Evolutionary conservation across 2,113 vertebrate species (phyloP), one percentile per base, ranked within the genome.

Genomic region (Tragelaphus imberbis): DNA sequence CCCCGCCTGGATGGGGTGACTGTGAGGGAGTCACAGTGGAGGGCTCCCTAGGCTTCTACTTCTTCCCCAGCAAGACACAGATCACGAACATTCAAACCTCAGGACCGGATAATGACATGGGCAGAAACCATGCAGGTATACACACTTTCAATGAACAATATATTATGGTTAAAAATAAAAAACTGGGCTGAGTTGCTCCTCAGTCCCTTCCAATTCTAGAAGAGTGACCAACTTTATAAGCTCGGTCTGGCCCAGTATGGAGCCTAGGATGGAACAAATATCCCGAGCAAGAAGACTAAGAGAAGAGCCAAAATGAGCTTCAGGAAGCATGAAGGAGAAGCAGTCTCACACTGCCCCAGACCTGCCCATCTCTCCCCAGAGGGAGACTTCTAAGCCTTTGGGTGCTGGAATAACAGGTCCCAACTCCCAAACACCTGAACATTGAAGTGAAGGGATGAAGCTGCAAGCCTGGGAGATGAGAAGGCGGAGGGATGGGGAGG

Each of bases 101-200:
- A 6, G 27, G 51, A 63, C 55, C 10, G 0, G 30, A 5, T 5
- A 71, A 15, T 4, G 21, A 23, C 4, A 12, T 2, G 11, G 17
- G 49, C 63, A 90, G 56, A 79, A 82, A 71, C 53, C 7, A 16
- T 1, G 40, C 21, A 80, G 63, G 10, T 56, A 10, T 28, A 21
- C 2, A 14, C 19, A 33, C 33, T 23, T 49, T 85, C 40, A 71
- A 11, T 15, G 19, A 58, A 30, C 28, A 58, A 36, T 1, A 19
- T 2, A 19, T 14, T 14, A 25, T 11, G 49, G 61, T n/a, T 19
- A 77, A 95, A 87, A 47, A 55, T 9, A n/a, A 59, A 88, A 36
- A 6, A 47, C 6, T 9, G n/a, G 10, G 53, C 1, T 15, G 23
- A 3, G 30, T 33, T 21, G 21, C 21, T 91, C 47, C 51, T 61